These are phyloP conservation scores for Tupaia chinensis DNA, from an alignment of 2,113 vertebrate genomes.

Conservation along the genomic window DNA sequence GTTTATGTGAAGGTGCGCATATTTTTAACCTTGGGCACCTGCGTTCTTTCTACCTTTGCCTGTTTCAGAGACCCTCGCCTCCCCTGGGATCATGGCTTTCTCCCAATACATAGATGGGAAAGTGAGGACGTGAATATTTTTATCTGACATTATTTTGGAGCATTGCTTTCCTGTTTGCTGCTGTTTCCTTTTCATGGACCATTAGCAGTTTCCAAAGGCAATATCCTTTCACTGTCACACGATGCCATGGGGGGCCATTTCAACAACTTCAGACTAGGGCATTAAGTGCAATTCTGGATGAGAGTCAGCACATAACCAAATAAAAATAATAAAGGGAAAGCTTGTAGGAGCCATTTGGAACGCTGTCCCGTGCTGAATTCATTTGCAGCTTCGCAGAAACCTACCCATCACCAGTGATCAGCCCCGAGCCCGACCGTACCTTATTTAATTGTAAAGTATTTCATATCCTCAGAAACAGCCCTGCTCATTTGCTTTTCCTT, in stretches of 20 bases:
- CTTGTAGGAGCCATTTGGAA: constrained; percentile 91
- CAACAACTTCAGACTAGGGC: constrained; percentile 89
- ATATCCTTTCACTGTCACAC: constrained; percentile 90
- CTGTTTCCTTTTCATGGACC: constrained; percentile 89
- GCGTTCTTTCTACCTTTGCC: constrained; percentile 42
- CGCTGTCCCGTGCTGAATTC: constrained; percentile 88
- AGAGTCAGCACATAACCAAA: constrained; percentile 90
- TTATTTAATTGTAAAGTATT: constrained; percentile 91
- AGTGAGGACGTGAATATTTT: constrained; percentile 82
- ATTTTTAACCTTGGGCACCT: constrained; percentile 28
- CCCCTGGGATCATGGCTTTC: constrained; percentile 57
- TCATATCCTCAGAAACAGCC: constrained; percentile 87
- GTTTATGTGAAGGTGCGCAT: constrained; percentile 18
- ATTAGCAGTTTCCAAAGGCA: constrained; percentile 91
- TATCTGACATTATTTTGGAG: constrained; percentile 87
- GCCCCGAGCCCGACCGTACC: constrained; percentile 80
- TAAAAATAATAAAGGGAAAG: constrained; percentile 92
- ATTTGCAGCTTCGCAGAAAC: constrained; percentile 88
- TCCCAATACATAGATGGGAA: constrained; percentile 60
- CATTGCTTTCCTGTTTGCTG: constrained; percentile 85
- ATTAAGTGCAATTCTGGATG: constrained; percentile 91
- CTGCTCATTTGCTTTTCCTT: constrained; percentile 87
- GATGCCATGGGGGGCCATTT: constrained; percentile 89
- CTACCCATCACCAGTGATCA: constrained; percentile 88
- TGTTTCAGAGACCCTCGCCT: constrained; percentile 56